Base-by-base conservation (phyloP, 2,888 invertebrate species). In the Phytoseiulus persimilis region DNA sequence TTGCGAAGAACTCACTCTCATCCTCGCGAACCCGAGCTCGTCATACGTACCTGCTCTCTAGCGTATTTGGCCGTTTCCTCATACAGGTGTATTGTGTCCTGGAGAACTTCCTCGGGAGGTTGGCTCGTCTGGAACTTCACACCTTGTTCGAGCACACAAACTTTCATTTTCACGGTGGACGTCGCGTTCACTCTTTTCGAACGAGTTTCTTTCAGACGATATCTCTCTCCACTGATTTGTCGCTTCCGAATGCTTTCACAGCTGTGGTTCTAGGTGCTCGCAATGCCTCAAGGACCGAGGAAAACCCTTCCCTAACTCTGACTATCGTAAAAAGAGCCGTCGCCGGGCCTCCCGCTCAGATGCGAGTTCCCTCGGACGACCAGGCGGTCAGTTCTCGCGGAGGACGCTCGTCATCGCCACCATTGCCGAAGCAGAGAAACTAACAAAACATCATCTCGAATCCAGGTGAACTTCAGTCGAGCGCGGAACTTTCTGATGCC, bases 81-180 rank as follows among this genome's bases (percentile, higher is more conserved):
- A 45, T 87, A 87, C 87, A 87, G 33, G 33, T 45, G 87, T 9
- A 87, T 28, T 23, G 87, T 87, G 39, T 87, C 33, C 33, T 87
- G 87, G 6, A 33, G 87, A 28, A 33, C 31, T 14, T 87, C 39
- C 45, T 87, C 87, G 3, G 87, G 87, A 11, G 32, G 32, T n/a
- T 32, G 28, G 0, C 9, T 87, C 32, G 39, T 32, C 33, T 28
- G 45, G 39, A 45, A 87, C 33, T 45, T 87, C 1, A 87, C 87
- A 39, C 45, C 87, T 45, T 87, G 87, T 31, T 87, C 87, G n/a
- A 87, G 87, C 31, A 87, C 87, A 33, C 87, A 87, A 33, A 87
- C 87, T 33, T 45, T 33, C 87, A 87, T 87, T 33, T 87, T 33
- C 9, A 31, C 31, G 2, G 2, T 39, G 39, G 39, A 6, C 5